Evolutionary conservation across 2,797 vertebrate species (phyloP), one percentile per base, ranked within the genome.

Genomic region (Gallinago solitaria): DNA sequence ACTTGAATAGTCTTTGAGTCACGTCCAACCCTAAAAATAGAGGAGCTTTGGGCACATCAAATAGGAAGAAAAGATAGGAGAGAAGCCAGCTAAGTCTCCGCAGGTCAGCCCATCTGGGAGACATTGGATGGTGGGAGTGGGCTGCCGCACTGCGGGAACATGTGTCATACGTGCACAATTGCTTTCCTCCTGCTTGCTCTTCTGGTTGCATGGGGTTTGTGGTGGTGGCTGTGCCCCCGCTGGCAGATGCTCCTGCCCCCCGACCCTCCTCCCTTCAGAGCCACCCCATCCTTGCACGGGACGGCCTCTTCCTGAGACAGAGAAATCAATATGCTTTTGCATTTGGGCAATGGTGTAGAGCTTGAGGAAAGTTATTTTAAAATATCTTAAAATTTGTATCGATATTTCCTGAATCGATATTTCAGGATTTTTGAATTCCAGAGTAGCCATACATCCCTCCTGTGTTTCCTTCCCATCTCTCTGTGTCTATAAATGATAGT

Each of bases 291-390:
- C 84, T 87, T 74, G n/a, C 24, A 13, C 54, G 41, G 78, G 25
- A 13, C 15, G 28, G 16, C 50, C 33, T 63, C 21, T 64, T 21
- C 25, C 71, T 48, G 67, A 21, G 43, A 25, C 71, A 68, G 11
- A 77, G 48, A 83, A 85, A 92, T 89, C 71, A 6, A 57, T 89
- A 39, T 1, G 2, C 70, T 87, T 77, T 74, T 75, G 68, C 17
- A 4, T 84, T 80, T 87, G 69, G 81, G 41, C 88, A 92, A 76
- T 18, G 28, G 48, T 33, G 41, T 77, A 60, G 89, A 89, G 80
- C 20, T 45, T 89, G 76, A 80, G 82, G 68, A 57, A 96, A 77
- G 84, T 75, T 81, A 92, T 93, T 92, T 91, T 78, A 43, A 93
- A 87, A 43, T 48, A 80, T 24, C 82, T 87, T 60, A 61, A 91